Evolutionary conservation across 2,113 vertebrate species (phyloP), one percentile per base, ranked within the genome.

Genomic region (Riparia riparia): DNA sequence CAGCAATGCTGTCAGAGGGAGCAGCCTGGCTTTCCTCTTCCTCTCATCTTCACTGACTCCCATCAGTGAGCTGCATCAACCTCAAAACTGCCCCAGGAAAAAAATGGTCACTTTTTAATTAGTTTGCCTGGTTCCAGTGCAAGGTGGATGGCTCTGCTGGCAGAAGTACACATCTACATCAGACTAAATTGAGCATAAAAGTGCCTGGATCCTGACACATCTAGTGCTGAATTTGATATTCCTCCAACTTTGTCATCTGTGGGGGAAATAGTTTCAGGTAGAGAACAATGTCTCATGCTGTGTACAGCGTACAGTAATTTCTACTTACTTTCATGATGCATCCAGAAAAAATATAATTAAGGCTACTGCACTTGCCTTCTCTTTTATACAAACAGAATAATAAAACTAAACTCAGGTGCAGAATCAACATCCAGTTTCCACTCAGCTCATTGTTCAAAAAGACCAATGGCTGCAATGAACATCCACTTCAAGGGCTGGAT

Each of bases 231-330:
- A 45, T 45, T 10, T 44, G 32, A 3, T 74, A 63, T 50, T 74
- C 19, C 18, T 68, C 22, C 14, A 18, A 7, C 39, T 71, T 51
- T 44, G 25, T 26, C 32, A 39, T 6, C 51, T 58, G 37, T 10
- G 17, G 32, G 32, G 37, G 53, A 80, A 69, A 37, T 10, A 15
- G 13, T 66, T 91, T 66, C 65, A 50, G 69, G 42, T 1, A 85
- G 51, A 19, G 22, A 87, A 31, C 18, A 44, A 24, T 0, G 2
- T 49, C 9, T 93, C 44, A 34, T 0, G 2, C 28, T 45, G 3
- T 17, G 25, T 47, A 58, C 15, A 72, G n/a, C 9, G 3, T 1
- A 32, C 2, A 82, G 32, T 14, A n/a, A 73, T 56, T 78, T 41
- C 68, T 93, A 64, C 41, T 77, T 76, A 2, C 24, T 77, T 77